Base-by-base conservation (phyloP, 2,888 invertebrate genomes). In the Reticulitermes lucifugus region DNA sequence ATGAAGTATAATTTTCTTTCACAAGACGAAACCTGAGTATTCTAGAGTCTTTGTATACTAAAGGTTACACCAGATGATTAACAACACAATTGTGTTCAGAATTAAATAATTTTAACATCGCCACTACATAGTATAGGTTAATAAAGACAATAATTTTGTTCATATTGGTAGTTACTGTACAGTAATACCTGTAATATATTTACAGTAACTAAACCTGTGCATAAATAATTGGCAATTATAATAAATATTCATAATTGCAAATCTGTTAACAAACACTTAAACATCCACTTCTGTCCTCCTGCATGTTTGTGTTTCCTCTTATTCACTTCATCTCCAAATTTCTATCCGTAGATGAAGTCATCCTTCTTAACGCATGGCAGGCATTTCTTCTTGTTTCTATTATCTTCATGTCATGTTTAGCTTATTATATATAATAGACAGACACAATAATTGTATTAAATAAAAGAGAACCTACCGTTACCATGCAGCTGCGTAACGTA, bases 271-370 rank as follows among this genome's bases (percentile, higher is more conserved):
- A 73, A 73, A 73, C 21, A 21, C 21, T 41, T 41, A 41, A 73
- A 35, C 7, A 5, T 9, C 41, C 0, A 29, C 73, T 73, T 73
- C 73, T 21, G 41, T 10, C 21, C 25, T 21, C 81, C 0, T 12
- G 81, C 81, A 81, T 81, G 81, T 65, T 65, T 65, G 22, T 81
- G 81, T 65, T n/a, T 65, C 60, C 81, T 81, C 65, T 81, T n/a
- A 14, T 41, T 25, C 81, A 55, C 60, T 41, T 3, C 10, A 35
- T 59, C 22, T 81, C 81, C 9, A 25, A n/a, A 29, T 65, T 7
- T 29, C 81, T 81, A 29, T 65, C n/a, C 12, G 18, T 29, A 79
- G 29, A 41, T n/a, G 59, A 29, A 35, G 6, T 29, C 81, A 65
- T 21, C 41, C 81, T 81, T 25, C 9, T 41, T 73, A n/a, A 21